Percentiles rank a stretch among this genome's conserved stretches.
These are phyloP conservation scores for Lysandra coridon DNA, from an alignment of 2,888 invertebrate species.

Conservation along the genomic window DNA sequence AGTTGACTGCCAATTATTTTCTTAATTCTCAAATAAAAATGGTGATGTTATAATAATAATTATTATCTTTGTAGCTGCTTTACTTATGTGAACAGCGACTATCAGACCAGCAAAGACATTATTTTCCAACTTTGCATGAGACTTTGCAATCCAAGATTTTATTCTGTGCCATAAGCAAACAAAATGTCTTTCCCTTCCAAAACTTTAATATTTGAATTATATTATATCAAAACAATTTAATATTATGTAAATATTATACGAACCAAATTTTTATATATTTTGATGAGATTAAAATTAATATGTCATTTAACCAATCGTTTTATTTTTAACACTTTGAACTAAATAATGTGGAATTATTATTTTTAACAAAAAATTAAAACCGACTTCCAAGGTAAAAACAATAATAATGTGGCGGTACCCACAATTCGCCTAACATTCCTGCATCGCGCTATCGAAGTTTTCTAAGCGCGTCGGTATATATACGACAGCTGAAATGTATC, in stretches of 20 bases:
- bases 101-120: not conserved
- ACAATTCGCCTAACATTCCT: no score
- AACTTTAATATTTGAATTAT: not conserved
- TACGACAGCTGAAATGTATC: no score
- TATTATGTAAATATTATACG: constrained; percentile 49
- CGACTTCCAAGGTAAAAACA: no score
- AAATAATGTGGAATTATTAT: not conserved
- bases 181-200: constrained; percentile 12
- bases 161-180: constrained; percentile 62
- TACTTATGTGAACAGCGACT: not conserved
- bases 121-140: not conserved
- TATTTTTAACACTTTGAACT: constrained; percentile 40
- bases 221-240: constrained; percentile 31
- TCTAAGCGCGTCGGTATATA: no score
- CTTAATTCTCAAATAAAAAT: constrained; percentile 29
- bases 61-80: not conserved
- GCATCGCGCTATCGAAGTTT: no score
- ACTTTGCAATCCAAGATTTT: constrained; percentile 40
- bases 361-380: no score
- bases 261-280: constrained; percentile 72
- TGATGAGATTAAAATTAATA: constrained; percentile 67
- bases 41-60: not conserved
- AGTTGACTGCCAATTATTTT: constrained; percentile 58
- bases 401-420: no score
- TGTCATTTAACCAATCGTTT: constrained; percentile 55